Conservation (phyloP, 2,113 vertebrate genomes). For the Telmatochromis sp. region DNA sequence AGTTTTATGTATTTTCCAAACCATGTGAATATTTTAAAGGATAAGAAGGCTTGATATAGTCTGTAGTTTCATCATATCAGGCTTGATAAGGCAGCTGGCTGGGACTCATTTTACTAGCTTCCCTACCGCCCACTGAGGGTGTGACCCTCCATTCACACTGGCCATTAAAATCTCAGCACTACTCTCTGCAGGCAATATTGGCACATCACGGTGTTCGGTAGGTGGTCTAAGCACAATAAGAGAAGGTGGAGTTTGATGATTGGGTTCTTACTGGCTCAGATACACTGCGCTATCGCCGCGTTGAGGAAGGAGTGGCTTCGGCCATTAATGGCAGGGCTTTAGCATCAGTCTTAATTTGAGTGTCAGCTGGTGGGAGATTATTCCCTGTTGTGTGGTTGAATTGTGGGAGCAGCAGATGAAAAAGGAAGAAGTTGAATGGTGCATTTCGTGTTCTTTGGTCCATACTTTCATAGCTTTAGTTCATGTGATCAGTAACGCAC, state of each 20-base stretch:
- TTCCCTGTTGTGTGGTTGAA: slow-evolving; percentile 48
- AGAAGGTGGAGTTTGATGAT: slow-evolving; percentile 30
- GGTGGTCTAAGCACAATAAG: slow-evolving; percentile 42
- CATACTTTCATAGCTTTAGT: slow-evolving; percentile 11
- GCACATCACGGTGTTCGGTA: slow-evolving; percentile 27
- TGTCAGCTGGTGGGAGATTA: slow-evolving; percentile 52
- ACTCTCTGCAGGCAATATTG: slow-evolving; percentile 41
- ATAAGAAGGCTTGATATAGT: not conserved
- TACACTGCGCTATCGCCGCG: not conserved
- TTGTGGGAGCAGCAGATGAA: slow-evolving; percentile 50
- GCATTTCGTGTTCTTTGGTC: slow-evolving; percentile 35
- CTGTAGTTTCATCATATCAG: not conserved
- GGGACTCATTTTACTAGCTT: slow-evolving; percentile 47
- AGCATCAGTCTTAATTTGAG: slow-evolving; percentile 55
- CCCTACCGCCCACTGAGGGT: slow-evolving; percentile 43
- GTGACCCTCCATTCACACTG: slow-evolving; percentile 52
- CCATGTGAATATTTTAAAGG: not conserved
- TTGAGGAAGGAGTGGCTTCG: slow-evolving; percentile 14
- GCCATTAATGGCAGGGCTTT: slow-evolving; percentile 12
- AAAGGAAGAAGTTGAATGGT: slow-evolving; percentile 30
- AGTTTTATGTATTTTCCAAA: not conserved
- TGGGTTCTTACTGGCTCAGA: slow-evolving; percentile 28
- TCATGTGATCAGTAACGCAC: not conserved
- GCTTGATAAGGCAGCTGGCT: slow-evolving; percentile 22
- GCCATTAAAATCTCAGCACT: slow-evolving; percentile 59